These are phyloP conservation scores for Rhinichthys klamathensis DNA, from an alignment of 2,113 vertebrate species.

Conservation along the genomic window DNA sequence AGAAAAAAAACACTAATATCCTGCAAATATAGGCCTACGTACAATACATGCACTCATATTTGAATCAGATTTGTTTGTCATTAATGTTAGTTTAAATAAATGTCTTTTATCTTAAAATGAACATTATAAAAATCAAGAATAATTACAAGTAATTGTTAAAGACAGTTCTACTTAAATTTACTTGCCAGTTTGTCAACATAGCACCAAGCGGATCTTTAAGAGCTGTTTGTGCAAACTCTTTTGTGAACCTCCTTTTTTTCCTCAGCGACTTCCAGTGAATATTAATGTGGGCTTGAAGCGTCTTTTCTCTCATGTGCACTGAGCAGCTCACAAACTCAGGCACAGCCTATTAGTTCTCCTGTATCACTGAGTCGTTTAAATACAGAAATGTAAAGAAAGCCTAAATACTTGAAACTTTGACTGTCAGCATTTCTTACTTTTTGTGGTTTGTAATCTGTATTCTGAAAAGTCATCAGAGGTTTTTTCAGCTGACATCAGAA, in stretches of 20 bases:
- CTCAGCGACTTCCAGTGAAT: slow-evolving; percentile 44
- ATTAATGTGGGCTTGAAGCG: slow-evolving; percentile 47
- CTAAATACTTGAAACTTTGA: neutral
- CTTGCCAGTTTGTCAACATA: neutral
- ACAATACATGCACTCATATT: neutral
- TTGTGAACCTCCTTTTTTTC: slow-evolving; percentile 42
- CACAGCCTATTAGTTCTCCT: neutral
- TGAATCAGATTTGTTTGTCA: neutral
- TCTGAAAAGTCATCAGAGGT: neutral
- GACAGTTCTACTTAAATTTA: neutral
- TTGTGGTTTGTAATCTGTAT: neutral
- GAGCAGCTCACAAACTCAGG: slow-evolving; percentile 26
- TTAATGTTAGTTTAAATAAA: neutral
- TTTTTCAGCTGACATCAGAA: neutral
- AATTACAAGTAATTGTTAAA: neutral
- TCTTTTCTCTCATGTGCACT: slow-evolving; percentile 8
- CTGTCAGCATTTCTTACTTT: neutral
- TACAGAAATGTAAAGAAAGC: neutral
- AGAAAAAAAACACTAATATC: neutral
- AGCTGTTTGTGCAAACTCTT: slow-evolving; percentile 51
- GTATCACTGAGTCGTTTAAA: neutral
- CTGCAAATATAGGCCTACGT: neutral
- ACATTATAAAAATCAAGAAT: neutral
- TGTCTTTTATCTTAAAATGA: no score
- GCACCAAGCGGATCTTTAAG: slow-evolving; percentile 1